Evolutionary conservation across 2,113 vertebrate species (phyloP), one percentile per base, ranked within the genome.

Genomic region (Trinectes maculatus): DNA sequence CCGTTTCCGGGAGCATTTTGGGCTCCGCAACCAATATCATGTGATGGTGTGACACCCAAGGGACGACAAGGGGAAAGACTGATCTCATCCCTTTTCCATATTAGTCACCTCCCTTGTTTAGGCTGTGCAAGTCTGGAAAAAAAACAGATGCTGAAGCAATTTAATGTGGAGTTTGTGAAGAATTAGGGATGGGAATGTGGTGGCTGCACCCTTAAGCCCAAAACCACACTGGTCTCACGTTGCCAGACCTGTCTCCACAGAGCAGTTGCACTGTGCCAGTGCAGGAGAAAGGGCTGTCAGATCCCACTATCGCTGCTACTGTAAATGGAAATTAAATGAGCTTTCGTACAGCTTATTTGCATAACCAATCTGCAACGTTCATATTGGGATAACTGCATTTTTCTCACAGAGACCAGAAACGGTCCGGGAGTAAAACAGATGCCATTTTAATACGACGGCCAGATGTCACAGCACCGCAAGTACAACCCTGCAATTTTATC

Each of bases 1-100:
- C 36, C 33, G 75, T 33, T 63, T 79, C 76, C 55, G 47, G 61
- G 71, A 76, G 54, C 25, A 11, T 67, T 77, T 46, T 16, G 19
- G 57, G 55, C 21, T 57, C 54, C 46, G 26, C 70, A 80, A 85
- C 49, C 36, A 62, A 68, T 40, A 80, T 77, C 71, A 73, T 90
- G 69, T 86, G 82, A 84, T 71, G 54, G 73, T 71, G 80, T 82
- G 85, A 87, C 86, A 87, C 82, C 82, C 83, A 81, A 81, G 78
- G 81, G 80, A 82, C 15, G 33, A 73, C 74, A 69, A 67, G 80
- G 58, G 67, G 84, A 84, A 83, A 87, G 71, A 65, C 69, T 89
- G 87, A 89, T 78, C 68, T 88, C 82, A 89, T 86, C 44, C 48
- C 40, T 82, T 84, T 79, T 78, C 76, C 79, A 63, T 49, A 73